phyloP scores from a whole-genome alignment of 2,888 invertebrate species.

The Limenitis camilla region DNA sequence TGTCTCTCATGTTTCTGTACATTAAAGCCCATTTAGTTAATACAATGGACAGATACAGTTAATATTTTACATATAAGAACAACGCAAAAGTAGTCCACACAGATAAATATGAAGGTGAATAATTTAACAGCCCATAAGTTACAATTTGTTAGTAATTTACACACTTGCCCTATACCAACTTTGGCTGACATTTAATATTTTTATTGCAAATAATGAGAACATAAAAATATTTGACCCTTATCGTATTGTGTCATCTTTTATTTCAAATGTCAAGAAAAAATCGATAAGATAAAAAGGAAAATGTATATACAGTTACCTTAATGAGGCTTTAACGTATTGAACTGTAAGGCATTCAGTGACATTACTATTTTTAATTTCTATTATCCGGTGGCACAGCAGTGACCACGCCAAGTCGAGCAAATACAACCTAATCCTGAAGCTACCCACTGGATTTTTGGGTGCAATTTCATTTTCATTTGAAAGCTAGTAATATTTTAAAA shows the following conservation, averaged over 20 bases:
- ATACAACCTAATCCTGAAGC: too few relatives aligned
- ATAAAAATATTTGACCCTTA: constrained; percentile 5
- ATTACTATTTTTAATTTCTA: too few relatives aligned
- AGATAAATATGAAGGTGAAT: background rate
- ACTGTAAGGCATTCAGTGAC: too few relatives aligned
- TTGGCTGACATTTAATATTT: constrained; percentile 1
- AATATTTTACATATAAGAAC: background rate
- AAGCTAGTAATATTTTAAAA: too few relatives aligned
- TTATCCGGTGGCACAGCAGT: too few relatives aligned
- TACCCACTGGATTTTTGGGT: too few relatives aligned
- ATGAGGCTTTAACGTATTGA: background rate
- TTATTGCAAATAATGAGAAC: constrained; percentile 4
- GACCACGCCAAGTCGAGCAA: too few relatives aligned
- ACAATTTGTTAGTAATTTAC: constrained; percentile 4
- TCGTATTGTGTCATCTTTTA: background rate
- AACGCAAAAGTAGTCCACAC: background rate
- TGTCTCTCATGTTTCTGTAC: too few relatives aligned
- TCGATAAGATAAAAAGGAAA: background rate
- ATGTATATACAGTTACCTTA: background rate
- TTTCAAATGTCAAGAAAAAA: background rate
- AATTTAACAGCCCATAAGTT: background rate
- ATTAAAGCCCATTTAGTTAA: too few relatives aligned
- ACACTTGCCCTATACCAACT: background rate
- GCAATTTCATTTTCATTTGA: too few relatives aligned
- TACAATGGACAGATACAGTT: too few relatives aligned